Evolutionary conservation across 2,888 invertebrate species (phyloP).

Genomic region (Ellobium chinense): DNA sequence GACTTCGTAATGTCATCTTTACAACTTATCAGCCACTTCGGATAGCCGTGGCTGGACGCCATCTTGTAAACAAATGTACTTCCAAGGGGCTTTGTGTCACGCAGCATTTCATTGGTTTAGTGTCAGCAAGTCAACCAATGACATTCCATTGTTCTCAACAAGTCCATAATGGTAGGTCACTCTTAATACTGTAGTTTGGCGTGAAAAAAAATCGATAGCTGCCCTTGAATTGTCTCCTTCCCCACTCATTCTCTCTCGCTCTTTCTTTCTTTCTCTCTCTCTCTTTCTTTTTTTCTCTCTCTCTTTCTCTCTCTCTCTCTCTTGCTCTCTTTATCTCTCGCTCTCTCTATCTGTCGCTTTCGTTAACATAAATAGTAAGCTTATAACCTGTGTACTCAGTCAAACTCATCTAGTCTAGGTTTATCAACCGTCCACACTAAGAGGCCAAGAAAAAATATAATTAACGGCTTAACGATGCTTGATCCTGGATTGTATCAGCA

Average conservation of each 20-base stretch:
- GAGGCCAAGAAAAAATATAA: too few relatives aligned
- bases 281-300: conserved; percentile 4
- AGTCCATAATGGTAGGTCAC: too few relatives aligned
- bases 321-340: conserved; percentile 4
- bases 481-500: too few relatives aligned
- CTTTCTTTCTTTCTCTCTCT: neutral
- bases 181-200: too few relatives aligned
- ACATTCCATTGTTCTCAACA: too few relatives aligned
- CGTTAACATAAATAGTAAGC: too few relatives aligned
- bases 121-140: neutral
- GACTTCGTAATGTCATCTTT: conserved; percentile 70
- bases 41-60: conserved; percentile 63
- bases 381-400: too few relatives aligned
- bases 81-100: conserved; percentile 51
- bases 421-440: too few relatives aligned
- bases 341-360: neutral
- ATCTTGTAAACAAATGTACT: conserved; percentile 67
- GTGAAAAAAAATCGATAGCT: too few relatives aligned
- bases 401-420: too few relatives aligned
- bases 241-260: neutral
- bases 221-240: too few relatives aligned
- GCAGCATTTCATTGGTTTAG: conserved; percentile 55
- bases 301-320: conserved; percentile 24
- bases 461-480: too few relatives aligned
- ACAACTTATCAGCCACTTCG: conserved; percentile 71